phyloP scores from a whole-genome alignment of 2,888 invertebrate species.

The Penaeus monodon region DNA sequence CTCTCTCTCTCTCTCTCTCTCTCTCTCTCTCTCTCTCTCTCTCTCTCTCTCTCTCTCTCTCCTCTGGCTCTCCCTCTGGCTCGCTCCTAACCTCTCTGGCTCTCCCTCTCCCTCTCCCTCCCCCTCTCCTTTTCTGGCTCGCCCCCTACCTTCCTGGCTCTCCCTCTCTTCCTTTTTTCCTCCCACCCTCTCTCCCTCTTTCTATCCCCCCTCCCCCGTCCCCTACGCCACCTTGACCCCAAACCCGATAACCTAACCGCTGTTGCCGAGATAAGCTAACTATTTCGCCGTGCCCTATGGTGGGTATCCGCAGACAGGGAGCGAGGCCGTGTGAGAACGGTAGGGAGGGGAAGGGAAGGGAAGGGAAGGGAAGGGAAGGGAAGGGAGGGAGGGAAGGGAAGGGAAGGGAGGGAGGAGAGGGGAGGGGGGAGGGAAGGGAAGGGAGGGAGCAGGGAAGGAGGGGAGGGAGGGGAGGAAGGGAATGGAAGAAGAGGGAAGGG shows the following conservation, averaged over 20 bases:
- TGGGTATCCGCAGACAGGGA: not conserved
- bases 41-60: not conserved
- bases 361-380: no score
- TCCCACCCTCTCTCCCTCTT: not conserved
- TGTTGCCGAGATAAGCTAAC: no score
- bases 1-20: constrained; percentile 2
- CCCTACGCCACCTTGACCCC: not conserved
- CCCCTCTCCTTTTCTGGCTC: not conserved
- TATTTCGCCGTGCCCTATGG: not conserved
- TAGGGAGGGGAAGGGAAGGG: not conserved
- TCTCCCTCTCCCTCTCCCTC: not conserved
- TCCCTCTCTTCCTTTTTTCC: not conserved
- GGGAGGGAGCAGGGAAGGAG: no score
- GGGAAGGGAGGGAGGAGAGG: no score
- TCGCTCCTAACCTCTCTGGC: not conserved
- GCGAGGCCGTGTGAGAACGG: not conserved
- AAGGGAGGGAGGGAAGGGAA: no score
- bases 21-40: not conserved
- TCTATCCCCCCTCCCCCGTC: not conserved
- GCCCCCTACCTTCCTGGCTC: not conserved
- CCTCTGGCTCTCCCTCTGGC: not conserved
- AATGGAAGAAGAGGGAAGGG: no score
- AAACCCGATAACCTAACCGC: no score
- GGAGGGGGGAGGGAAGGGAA: no score
- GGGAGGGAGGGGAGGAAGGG: no score